phyloP scores from a whole-genome alignment of 2,888 invertebrate genomes.

The Chrysomela aeneicollis region DNA sequence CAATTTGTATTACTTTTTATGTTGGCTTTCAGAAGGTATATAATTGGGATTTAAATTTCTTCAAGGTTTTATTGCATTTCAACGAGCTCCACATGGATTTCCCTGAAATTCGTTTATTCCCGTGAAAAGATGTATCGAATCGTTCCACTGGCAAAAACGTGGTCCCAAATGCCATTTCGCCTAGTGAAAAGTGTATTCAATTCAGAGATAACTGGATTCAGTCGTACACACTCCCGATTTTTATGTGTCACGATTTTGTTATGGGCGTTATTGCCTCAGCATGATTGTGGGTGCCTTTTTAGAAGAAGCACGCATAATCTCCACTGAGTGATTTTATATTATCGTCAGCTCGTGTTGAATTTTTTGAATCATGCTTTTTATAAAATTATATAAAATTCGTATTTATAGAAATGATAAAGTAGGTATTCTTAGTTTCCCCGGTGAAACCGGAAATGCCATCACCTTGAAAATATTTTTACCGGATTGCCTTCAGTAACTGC shows the following conservation, averaged over 20 bases:
- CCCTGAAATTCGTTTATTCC: neutral
- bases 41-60: too few species aligned
- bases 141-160: constrained; percentile 25
- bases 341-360: too few species aligned
- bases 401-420: too few species aligned
- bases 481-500: too few species aligned
- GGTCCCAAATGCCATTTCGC: constrained; percentile 36
- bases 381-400: too few species aligned
- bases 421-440: too few species aligned
- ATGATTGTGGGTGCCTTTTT: neutral
- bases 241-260: constrained; percentile 41
- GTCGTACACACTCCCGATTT: constrained; percentile 39
- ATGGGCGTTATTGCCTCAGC: constrained; percentile 33
- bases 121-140: neutral
- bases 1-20: too few species aligned
- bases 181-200: constrained; percentile 37
- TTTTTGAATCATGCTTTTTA: too few species aligned
- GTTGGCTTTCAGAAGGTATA: too few species aligned
- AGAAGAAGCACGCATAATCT: neutral
- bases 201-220: constrained; percentile 41
- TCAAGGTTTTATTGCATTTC: neutral
- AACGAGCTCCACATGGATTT: neutral
- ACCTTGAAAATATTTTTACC: too few species aligned
- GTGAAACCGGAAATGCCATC: too few species aligned
- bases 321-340: neutral